Conservation (phyloP, 2,888 invertebrate species). For the Pristionchus entomophagus region DNA sequence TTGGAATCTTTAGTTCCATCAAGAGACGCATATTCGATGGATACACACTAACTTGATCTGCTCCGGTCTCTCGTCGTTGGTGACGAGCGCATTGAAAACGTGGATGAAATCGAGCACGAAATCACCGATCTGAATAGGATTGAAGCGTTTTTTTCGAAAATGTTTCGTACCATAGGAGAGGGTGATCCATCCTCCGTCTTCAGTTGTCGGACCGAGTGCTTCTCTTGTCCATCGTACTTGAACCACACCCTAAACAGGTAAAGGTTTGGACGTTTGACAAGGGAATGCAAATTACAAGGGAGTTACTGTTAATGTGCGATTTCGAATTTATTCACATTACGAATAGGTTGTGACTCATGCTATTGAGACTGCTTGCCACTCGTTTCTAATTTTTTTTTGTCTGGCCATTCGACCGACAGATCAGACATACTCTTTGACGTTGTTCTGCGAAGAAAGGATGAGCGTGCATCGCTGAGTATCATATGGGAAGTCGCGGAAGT, state of each 20-base stretch:
- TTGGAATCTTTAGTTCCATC: too few relatives aligned
- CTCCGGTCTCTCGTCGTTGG: background rate
- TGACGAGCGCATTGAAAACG: background rate
- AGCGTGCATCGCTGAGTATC: slow-evolving; percentile 1
- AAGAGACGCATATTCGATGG: background rate
- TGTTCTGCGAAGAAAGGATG: background rate
- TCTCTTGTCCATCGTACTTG: background rate
- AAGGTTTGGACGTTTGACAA: background rate
- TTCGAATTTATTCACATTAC: background rate
- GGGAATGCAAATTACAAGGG: background rate
- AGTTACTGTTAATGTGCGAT: too few relatives aligned
- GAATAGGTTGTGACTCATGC: background rate
- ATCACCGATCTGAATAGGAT: background rate
- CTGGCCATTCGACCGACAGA: too few relatives aligned
- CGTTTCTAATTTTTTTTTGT: too few relatives aligned
- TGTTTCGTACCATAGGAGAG: background rate
- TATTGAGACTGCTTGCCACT: too few relatives aligned
- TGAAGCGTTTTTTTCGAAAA: background rate
- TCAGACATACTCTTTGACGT: background rate
- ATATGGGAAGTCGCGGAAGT: slow-evolving; percentile 22
- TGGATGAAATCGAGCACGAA: background rate
- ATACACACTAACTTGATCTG: background rate
- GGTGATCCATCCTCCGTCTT: background rate
- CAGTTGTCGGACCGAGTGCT: background rate
- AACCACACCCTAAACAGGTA: background rate